These are phyloP conservation scores for Pollenia amentaria DNA, from an alignment of 2,888 invertebrate species.

Conservation along the genomic window DNA sequence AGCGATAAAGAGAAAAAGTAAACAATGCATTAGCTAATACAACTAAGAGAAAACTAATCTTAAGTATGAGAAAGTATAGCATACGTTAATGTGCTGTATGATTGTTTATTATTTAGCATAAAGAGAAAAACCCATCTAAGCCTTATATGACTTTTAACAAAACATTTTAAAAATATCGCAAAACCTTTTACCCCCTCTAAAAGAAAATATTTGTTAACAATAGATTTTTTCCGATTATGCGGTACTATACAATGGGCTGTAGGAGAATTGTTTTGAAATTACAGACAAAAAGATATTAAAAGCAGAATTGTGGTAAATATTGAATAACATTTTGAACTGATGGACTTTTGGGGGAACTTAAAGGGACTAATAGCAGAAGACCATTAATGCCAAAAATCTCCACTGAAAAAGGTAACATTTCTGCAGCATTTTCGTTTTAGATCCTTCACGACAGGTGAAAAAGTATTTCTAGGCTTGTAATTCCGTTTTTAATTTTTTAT, in stretches of 20 bases:
- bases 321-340: background rate
- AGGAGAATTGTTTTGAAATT: background rate
- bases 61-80: slow-evolving; percentile 1
- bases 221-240: background rate
- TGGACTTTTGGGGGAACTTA: background rate
- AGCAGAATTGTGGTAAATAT: background rate
- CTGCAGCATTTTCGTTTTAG: too few species aligned
- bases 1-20: background rate
- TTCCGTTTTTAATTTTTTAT: too few species aligned
- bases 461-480: too few species aligned
- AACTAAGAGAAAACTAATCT: background rate
- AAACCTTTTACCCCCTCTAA: slow-evolving; percentile 63
- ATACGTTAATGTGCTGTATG: slow-evolving; percentile 5
- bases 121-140: background rate
- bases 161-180: slow-evolving; percentile 60
- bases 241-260: background rate
- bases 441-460: too few species aligned
- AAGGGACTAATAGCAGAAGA: background rate
- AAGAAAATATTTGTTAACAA: slow-evolving; percentile 10
- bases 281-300: background rate
- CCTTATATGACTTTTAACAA: slow-evolving; percentile 41
- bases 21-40: slow-evolving; percentile 35
- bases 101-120: slow-evolving; percentile 16
- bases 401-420: too few species aligned
- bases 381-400: too few species aligned